Percentiles rank a stretch among this genome's conserved stretches.
Evolutionary conservation across 2,113 vertebrate species (phyloP).

Genomic region (Hippocampus mohnikei): DNA sequence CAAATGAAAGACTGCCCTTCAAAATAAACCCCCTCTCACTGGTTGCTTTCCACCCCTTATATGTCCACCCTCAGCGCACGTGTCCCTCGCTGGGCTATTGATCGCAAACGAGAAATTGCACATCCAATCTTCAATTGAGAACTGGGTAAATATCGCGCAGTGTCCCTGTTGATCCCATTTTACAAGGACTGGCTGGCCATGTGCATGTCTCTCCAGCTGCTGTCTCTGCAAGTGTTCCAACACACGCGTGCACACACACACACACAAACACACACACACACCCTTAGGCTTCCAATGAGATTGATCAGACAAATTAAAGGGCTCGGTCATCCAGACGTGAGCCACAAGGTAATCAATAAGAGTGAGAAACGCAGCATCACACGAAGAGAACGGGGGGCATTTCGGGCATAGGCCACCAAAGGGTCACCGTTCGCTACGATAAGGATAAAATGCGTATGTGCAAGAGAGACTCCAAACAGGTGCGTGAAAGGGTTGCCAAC

Average conservation of each 20-base stretch:
- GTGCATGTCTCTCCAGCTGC: conserved; percentile 7
- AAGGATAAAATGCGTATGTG: conserved; percentile 12
- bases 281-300: conserved; percentile 35
- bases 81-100: conserved; percentile 22
- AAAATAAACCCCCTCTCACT: conserved; percentile 35
- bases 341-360: conserved; percentile 49
- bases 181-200: conserved; percentile 11
- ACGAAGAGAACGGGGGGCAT: conserved; percentile 19
- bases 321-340: conserved; percentile 46
- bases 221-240: conserved; percentile 11
- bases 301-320: conserved; percentile 51
- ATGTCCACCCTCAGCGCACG: not conserved
- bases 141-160: not conserved
- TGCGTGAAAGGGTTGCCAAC: conserved; percentile 21
- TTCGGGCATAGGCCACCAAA: conserved; percentile 19
- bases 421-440: conserved; percentile 32
- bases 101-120: conserved; percentile 37
- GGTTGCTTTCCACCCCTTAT: conserved; percentile 17
- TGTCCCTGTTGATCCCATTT: conserved; percentile 5
- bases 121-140: conserved; percentile 15
- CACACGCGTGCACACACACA: conserved; percentile 2
- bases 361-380: conserved; percentile 25
- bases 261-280: conserved; percentile 7
- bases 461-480: conserved; percentile 6
- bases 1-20: conserved; percentile 47